Evolutionary conservation across 2,888 invertebrate genomes (phyloP).

Genomic region (Euzophera pinguis): DNA sequence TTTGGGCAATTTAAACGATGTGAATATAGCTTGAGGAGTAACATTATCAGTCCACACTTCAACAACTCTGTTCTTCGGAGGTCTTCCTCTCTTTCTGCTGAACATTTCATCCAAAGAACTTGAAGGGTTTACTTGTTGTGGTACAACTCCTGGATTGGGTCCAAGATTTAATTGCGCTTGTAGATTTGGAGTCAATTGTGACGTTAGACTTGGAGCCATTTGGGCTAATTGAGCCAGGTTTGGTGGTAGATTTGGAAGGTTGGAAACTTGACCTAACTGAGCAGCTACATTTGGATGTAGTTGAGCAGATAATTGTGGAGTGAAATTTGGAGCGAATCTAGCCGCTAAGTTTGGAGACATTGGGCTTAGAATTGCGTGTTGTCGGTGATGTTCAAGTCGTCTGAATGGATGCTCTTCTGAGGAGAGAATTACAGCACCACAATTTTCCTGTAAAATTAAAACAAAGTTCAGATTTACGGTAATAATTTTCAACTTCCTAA

Average conservation of each 20-base stretch:
- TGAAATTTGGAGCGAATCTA: slow-evolving; percentile 79
- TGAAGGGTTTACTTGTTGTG: slow-evolving; percentile 72
- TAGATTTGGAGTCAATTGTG: slow-evolving; percentile 64
- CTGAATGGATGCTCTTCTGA: slow-evolving; percentile 88
- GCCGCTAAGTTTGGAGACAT: slow-evolving; percentile 79
- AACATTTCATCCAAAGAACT: slow-evolving; percentile 95
- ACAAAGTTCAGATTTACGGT: background rate
- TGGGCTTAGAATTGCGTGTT: slow-evolving; percentile 87
- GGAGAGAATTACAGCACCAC: slow-evolving; percentile 87
- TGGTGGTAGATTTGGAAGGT: slow-evolving; percentile 60
- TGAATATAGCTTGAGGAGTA: slow-evolving; percentile 94
- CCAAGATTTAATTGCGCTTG: slow-evolving; percentile 68
- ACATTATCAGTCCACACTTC: slow-evolving; percentile 93
- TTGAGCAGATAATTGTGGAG: slow-evolving; percentile 68
- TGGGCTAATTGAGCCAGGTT: slow-evolving; percentile 70
- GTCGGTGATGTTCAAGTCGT: slow-evolving; percentile 91
- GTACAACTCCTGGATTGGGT: slow-evolving; percentile 54
- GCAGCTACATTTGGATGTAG: slow-evolving; percentile 74
- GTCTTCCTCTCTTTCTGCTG: slow-evolving; percentile 94
- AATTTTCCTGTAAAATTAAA: slow-evolving; percentile 82
- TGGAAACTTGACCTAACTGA: slow-evolving; percentile 67
- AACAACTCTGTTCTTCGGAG: slow-evolving; percentile 97
- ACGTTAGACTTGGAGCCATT: slow-evolving; percentile 66
- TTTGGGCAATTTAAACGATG: slow-evolving; percentile 95
- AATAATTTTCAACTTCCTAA: background rate